phyloP scores from a whole-genome alignment of 2,797 vertebrate genomes.

The Oreortyx pictus region DNA sequence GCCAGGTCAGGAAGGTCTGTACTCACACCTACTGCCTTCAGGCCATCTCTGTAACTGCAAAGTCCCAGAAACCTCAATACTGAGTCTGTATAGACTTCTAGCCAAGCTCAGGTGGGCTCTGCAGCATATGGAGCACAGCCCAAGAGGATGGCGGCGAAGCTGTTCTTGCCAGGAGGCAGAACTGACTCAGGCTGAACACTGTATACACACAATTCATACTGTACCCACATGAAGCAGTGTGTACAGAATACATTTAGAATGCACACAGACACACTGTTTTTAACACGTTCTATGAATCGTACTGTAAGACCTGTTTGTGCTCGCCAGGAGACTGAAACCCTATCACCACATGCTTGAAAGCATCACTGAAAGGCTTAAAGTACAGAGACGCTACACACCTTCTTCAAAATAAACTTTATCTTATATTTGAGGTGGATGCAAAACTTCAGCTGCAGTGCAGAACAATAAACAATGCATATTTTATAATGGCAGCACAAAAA shows the following conservation, averaged over 20 bases:
- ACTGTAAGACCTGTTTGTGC: constrained; percentile 4
- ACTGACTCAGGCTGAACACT: not conserved
- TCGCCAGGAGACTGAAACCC: constrained; percentile 36
- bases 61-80: fast-evolving
- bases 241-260: not conserved
- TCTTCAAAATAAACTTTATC: constrained; percentile 74
- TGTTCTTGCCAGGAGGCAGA: not conserved
- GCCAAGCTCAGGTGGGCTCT: not conserved
- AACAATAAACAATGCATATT: constrained; percentile 74
- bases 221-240: not conserved
- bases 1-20: not conserved
- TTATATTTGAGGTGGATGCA: constrained; percentile 69
- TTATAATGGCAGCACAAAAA: constrained; percentile 75
- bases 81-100: not conserved
- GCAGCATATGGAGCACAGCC: not conserved
- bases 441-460: constrained; percentile 71
- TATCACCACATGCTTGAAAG: constrained; percentile 14
- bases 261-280: not conserved
- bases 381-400: not conserved
- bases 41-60: fast-evolving
- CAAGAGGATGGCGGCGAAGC: not conserved
- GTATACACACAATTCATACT: not conserved
- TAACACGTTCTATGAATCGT: constrained; percentile 37
- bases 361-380: constrained; percentile 59
- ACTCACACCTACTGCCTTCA: not conserved